Evolutionary conservation across 2,888 invertebrate species (phyloP).

Genomic region (Scotopteryx bipunctaria): DNA sequence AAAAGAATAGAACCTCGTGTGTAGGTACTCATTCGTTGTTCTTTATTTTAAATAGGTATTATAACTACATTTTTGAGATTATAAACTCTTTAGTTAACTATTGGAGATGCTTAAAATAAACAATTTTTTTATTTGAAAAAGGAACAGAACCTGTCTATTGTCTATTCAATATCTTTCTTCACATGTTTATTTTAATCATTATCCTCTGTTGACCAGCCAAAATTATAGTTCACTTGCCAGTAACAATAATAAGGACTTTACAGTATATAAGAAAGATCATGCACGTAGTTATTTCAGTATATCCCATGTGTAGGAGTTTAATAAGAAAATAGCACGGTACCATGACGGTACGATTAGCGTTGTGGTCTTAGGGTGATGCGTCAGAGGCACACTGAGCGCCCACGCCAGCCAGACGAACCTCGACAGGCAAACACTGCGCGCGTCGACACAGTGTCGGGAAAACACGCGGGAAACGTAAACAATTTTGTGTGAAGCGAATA

Average conservation of each 20-base stretch:
- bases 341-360: constrained; percentile 41
- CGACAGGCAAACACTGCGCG: constrained; percentile 45
- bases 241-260: background rate
- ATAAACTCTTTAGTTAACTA: too few species aligned
- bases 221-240: background rate
- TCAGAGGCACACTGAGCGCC: constrained; percentile 34
- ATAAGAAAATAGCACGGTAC: constrained; percentile 24
- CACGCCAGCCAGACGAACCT: constrained; percentile 38
- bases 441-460: constrained; percentile 27
- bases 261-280: background rate
- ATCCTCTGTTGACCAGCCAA: too few species aligned
- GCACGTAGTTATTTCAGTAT: constrained; percentile 18
- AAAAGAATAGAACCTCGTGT: too few species aligned
- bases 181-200: too few species aligned
- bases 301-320: constrained; percentile 9
- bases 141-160: too few species aligned
- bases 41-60: too few species aligned
- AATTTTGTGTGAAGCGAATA: constrained; percentile 34
- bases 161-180: too few species aligned
- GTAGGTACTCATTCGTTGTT: too few species aligned
- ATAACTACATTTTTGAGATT: too few species aligned
- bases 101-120: too few species aligned
- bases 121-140: too few species aligned
- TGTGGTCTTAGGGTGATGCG: constrained; percentile 44
- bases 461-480: constrained; percentile 34